Conservation (phyloP, 2,888 invertebrate species). For the Spodoptera littoralis region DNA sequence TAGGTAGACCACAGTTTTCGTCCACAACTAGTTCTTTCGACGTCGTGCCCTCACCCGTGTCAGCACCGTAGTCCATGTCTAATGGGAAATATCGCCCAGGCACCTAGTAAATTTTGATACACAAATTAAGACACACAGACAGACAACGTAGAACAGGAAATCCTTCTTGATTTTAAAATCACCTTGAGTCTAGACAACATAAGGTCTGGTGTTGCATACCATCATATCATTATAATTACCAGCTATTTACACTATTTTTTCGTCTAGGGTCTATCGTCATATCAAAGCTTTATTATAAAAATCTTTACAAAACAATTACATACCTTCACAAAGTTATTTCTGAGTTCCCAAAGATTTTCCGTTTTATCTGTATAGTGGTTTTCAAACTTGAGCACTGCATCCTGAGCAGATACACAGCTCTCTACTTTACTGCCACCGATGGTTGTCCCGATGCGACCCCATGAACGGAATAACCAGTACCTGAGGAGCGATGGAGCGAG, state of each 20-base stretch:
- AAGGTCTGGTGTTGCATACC: no score
- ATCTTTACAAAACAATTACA: background rate
- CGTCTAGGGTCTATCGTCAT: no score
- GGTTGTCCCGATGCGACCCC: conserved; percentile 99
- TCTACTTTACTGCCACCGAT: conserved; percentile 94
- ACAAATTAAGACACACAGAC: no score
- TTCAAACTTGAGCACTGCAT: conserved; percentile 91
- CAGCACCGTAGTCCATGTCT: conserved; percentile 95
- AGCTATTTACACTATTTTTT: no score
- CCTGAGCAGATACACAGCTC: conserved; percentile 74
- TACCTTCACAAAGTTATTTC: conserved; percentile 90
- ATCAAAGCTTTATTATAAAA: no score
- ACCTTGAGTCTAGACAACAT: no score
- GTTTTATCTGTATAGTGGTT: conserved; percentile 93
- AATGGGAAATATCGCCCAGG: conserved; percentile 95
- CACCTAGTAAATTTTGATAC: conserved; percentile 68
- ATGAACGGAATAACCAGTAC: conserved; percentile 95
- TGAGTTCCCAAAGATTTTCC: conserved; percentile 93
- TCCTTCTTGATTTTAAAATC: no score
- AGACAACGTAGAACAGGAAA: no score
- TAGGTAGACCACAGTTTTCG: conserved; percentile 90
- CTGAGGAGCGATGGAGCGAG: conserved; percentile 70
- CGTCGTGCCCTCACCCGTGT: conserved; percentile 68
- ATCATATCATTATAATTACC: no score
- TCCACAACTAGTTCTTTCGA: conserved; percentile 83